Conservation (phyloP, 2,113 vertebrate species). For the Crotalus helleri region DNA sequence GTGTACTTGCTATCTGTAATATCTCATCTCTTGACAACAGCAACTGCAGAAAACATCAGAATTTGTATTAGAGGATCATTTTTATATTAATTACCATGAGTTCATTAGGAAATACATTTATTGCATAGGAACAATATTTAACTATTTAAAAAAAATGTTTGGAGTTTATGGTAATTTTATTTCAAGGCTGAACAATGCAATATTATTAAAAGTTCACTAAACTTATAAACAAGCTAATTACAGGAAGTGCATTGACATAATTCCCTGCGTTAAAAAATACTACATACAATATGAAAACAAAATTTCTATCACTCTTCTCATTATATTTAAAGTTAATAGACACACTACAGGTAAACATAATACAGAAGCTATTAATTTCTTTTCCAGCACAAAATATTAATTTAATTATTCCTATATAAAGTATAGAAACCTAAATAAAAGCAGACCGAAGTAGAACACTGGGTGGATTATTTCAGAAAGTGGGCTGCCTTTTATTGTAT, state of each 20-base stretch:
- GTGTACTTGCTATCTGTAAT: slow-evolving; percentile 83
- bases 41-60: slow-evolving; percentile 72
- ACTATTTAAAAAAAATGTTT: slow-evolving; percentile 13
- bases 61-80: background rate
- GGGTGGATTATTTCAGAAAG: background rate
- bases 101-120: slow-evolving; percentile 12
- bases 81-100: background rate
- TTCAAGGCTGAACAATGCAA: slow-evolving; percentile 1
- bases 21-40: slow-evolving; percentile 86
- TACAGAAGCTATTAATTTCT: background rate
- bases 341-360: background rate
- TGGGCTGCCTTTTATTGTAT: background rate
- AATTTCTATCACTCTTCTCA: background rate
- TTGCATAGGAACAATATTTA: background rate
- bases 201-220: slow-evolving; percentile 2
- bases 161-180: background rate
- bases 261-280: background rate
- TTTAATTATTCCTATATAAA: background rate
- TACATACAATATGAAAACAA: background rate
- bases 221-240: background rate
- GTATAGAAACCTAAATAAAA: background rate
- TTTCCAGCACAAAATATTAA: background rate
- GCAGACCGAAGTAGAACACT: background rate
- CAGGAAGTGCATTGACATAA: background rate
- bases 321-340: background rate